Conservation (phyloP, 2,113 vertebrate species). For the Coreoperca whiteheadi region DNA sequence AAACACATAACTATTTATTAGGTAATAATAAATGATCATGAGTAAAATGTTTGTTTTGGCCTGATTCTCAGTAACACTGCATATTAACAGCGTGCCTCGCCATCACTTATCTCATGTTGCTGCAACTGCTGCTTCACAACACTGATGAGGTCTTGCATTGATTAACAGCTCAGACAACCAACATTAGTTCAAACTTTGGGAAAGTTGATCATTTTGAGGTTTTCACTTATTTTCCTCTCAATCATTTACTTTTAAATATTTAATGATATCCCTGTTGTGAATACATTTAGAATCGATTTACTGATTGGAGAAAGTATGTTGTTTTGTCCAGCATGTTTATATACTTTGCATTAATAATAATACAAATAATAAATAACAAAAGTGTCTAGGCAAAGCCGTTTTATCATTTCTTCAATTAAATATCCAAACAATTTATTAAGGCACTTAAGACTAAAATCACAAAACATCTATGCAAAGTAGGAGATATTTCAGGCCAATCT, state of each 20-base stretch:
- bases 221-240: background rate
- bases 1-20: conserved; percentile 7
- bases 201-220: conserved; percentile 11
- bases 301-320: background rate
- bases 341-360: background rate
- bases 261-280: background rate
- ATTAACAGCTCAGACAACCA: conserved; percentile 29
- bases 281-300: background rate
- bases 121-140: conserved; percentile 22
- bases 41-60: conserved; percentile 47
- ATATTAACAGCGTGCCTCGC: conserved; percentile 35
- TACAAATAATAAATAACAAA: background rate
- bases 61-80: conserved; percentile 32
- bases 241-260: background rate
- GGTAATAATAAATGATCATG: conserved; percentile 34
- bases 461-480: background rate
- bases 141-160: conserved; percentile 13
- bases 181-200: conserved; percentile 8
- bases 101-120: conserved; percentile 30
- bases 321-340: background rate
- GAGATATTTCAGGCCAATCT: background rate
- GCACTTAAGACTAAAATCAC: background rate
- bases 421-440: background rate
- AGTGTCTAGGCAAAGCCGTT: background rate
- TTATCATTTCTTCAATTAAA: background rate